Evolutionary conservation across 2,888 invertebrate genomes (phyloP).

Genomic region (Tetrapedia diversipes): DNA sequence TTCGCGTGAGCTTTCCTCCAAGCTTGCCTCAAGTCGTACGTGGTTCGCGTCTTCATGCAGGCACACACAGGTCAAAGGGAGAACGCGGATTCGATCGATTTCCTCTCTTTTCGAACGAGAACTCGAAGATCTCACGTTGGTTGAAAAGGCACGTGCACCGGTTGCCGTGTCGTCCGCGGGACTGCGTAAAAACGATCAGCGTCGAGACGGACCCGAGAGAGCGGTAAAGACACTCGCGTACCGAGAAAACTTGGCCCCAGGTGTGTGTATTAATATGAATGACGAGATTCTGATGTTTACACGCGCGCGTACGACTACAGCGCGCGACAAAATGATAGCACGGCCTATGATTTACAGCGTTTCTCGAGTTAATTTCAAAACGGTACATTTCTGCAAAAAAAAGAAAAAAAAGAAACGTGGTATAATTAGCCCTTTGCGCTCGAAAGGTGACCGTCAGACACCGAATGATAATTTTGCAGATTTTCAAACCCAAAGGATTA

Average conservation of each 20-base stretch:
- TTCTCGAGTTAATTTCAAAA: too few species aligned
- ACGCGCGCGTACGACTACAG: constrained; percentile 61
- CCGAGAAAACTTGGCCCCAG: constrained; percentile 73
- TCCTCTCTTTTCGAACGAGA: constrained; percentile 1
- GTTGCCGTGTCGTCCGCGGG: constrained; percentile 56
- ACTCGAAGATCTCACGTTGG: not conserved
- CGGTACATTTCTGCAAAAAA: too few species aligned
- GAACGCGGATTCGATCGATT: constrained; percentile 18
- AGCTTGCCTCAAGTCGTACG: constrained; percentile 73
- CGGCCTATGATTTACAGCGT: too few species aligned
- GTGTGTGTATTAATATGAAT: constrained; percentile 79
- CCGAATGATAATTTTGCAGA: too few species aligned
- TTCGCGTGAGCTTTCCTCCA: constrained; percentile 69
- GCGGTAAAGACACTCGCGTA: constrained; percentile 64
- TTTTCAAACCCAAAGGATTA: too few species aligned
- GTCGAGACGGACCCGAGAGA: constrained; percentile 34
- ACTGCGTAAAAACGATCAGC: constrained; percentile 69
- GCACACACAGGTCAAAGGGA: constrained; percentile 22
- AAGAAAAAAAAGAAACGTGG: too few species aligned
- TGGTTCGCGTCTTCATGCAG: constrained; percentile 74
- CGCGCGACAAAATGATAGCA: too few species aligned
- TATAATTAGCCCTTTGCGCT: too few species aligned
- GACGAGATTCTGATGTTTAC: constrained; percentile 74
- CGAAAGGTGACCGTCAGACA: too few species aligned
- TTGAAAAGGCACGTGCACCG: constrained; percentile 11